phyloP scores from a whole-genome alignment of 2,797 vertebrate species.

The Centroberyx gerrardi region DNA sequence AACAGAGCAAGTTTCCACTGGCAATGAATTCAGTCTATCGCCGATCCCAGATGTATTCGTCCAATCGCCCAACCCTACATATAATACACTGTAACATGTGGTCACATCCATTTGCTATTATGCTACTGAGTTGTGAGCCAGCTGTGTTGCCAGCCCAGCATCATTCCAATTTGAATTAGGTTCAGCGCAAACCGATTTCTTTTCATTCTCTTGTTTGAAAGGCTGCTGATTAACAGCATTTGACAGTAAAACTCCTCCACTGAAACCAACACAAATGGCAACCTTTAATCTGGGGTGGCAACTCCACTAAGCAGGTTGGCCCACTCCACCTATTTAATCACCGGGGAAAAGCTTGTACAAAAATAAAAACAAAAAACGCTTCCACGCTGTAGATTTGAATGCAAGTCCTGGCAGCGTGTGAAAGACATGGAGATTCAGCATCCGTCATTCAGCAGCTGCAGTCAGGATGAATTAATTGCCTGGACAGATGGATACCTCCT shows the following conservation, averaged over 20 bases:
- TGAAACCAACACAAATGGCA: neutral
- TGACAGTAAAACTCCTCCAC: neutral
- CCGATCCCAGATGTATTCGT: no score
- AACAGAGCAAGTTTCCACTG: no score
- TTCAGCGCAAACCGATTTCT: neutral
- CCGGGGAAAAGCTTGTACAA: no score
- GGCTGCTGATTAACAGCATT: no score
- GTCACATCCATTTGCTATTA: no score
- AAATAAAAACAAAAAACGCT: no score
- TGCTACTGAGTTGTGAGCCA: neutral
- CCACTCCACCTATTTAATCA: no score
- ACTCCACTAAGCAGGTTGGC: neutral
- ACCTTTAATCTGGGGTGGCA: neutral
- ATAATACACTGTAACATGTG: no score
- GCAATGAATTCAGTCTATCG: no score
- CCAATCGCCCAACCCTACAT: no score
- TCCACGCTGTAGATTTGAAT: no score
- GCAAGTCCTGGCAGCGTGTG: no score
- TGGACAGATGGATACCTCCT: neutral
- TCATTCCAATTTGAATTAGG: neutral
- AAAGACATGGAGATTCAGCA: neutral
- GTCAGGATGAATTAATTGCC: neutral
- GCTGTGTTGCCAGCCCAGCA: neutral
- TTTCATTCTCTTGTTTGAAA: neutral
- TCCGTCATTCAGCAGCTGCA: conserved; percentile 1